Evolutionary conservation across 2,888 invertebrate genomes (phyloP).

Genomic region (Cephus runcator): DNA sequence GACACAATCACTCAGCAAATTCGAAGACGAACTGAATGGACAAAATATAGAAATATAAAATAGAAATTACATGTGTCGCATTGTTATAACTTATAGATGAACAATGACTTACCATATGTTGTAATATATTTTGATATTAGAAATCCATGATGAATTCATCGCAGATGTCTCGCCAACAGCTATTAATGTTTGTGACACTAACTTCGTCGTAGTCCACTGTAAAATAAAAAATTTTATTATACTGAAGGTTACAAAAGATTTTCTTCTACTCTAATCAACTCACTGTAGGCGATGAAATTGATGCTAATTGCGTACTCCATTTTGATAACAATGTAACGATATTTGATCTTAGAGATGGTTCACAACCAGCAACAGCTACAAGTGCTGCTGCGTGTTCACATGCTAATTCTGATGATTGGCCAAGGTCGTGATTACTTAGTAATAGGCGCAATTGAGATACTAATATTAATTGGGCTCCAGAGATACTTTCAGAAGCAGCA

Average conservation of each 20-base stretch:
- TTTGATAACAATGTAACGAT: slow-evolving; percentile 49
- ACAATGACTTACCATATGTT: slow-evolving; percentile 43
- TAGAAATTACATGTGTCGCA: neutral
- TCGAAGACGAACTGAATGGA: slow-evolving; percentile 64
- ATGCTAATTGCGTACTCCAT: slow-evolving; percentile 55
- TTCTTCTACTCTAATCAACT: slow-evolving; percentile 1
- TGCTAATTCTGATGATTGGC: slow-evolving; percentile 47
- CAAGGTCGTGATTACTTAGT: slow-evolving; percentile 51
- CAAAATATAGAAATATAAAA: slow-evolving; percentile 7
- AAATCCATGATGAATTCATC: slow-evolving; percentile 41
- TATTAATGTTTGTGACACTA: slow-evolving; percentile 47
- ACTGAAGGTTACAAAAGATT: neutral
- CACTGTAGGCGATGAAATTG: slow-evolving; percentile 42
- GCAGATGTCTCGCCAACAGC: slow-evolving; percentile 35
- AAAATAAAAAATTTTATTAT: slow-evolving; percentile 17
- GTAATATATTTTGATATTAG: slow-evolving; percentile 41
- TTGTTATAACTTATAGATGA: neutral
- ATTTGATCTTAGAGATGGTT: slow-evolving; percentile 36
- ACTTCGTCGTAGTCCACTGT: slow-evolving; percentile 53
- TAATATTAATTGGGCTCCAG: slow-evolving; percentile 46
- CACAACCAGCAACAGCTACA: slow-evolving; percentile 43
- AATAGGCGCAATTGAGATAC: slow-evolving; percentile 51
- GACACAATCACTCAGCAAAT: slow-evolving; percentile 65
- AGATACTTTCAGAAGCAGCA: slow-evolving; percentile 49
- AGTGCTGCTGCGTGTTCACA: slow-evolving; percentile 58